Percentiles rank a stretch among this genome's conserved stretches.
Conservation (phyloP, 2,113 vertebrate genomes). For the Triplophysa dalaica region DNA sequence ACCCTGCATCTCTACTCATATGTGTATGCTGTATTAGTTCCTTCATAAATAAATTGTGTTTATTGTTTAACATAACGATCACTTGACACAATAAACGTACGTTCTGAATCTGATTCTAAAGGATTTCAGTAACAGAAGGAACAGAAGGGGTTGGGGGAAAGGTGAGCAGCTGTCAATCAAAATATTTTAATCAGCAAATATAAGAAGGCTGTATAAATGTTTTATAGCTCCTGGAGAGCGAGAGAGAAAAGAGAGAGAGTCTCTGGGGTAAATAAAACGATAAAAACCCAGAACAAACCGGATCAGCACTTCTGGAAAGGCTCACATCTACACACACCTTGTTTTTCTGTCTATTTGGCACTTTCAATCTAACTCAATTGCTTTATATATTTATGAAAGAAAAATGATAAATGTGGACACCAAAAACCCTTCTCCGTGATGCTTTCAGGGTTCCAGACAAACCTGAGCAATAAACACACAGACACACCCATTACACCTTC, state of each 20-base stretch:
- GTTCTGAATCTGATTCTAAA: too few relatives aligned
- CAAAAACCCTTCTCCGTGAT: too few relatives aligned
- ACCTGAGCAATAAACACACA: too few relatives aligned
- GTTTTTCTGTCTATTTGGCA: too few relatives aligned
- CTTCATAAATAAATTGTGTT: not conserved
- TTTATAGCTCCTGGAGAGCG: not conserved
- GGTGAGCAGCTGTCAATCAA: conserved; percentile 26
- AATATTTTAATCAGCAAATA: conserved; percentile 26
- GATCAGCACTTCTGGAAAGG: conserved; percentile 25
- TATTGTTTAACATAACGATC: too few relatives aligned
- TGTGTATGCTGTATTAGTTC: not conserved
- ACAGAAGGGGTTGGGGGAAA: not conserved
- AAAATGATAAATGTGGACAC: too few relatives aligned
- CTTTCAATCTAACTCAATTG: too few relatives aligned
- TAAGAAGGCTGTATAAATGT: not conserved
- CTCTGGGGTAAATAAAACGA: conserved; percentile 21
- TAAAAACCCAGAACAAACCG: conserved; percentile 33
- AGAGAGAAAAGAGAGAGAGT: conserved; percentile 6
- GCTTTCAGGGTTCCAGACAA: not conserved
- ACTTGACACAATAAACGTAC: too few relatives aligned
- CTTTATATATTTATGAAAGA: too few relatives aligned
- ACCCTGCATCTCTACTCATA: too few relatives aligned
- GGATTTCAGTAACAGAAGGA: too few relatives aligned
- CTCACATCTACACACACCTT: conserved; percentile 18
- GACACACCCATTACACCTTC: not conserved